Base-by-base conservation (phyloP, 2,797 vertebrate genomes). In the Phalanger gymnotis region DNA sequence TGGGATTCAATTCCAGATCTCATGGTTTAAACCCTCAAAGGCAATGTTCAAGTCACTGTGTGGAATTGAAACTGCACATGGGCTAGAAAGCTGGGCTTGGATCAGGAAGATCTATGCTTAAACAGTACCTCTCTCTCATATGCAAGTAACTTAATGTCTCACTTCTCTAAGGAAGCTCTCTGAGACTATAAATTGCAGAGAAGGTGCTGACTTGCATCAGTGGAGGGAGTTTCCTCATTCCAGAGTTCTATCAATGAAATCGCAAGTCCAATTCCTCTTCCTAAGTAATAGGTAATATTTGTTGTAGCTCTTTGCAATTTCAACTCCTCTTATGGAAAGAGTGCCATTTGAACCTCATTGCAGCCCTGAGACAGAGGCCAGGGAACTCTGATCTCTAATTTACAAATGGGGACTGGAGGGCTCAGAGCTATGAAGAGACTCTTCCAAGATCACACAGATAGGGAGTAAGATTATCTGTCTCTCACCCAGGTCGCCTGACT, bases 61-160 rank as follows among this genome's bases (percentile, higher is more conserved):
- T 53, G 53, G 53, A 34, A 54, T 47, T 90, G 54, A 53, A 54
- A 6, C 96, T 98, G 95, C 94, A 97, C 97, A 97, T 97, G 97
- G 28, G 14, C 3, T 30, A n/a, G 53, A n/a, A 66, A 55, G 4
- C 40, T 95, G 94, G 11, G 92, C 55, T 90, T 54, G 16, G 4
- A 61, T 94, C 52, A 54, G 52, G 93, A 2, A 93, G 52, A 12
- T 96, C 87, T 89, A 54, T 89, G 92, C 91, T 0, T 34, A 94
- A 55, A 14, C 54, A 1, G 30, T 30, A 0, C n/a, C 16, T 95
- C 90, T 94, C 5, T 13, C 27, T 1, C 2, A 93, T 40, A 22
- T 19, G 7, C 22, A 87, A 87, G 73, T 87, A 3, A 4, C 10
- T 87, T 51, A 87, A 51, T 47, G 40, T 28, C 40, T 51, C 40